A percentile compares a stretch with the other conserved stretches of the same genome.
Evolutionary conservation across 2,888 invertebrate species (phyloP).

Genomic region (Hirtodrosophila confusa): DNA sequence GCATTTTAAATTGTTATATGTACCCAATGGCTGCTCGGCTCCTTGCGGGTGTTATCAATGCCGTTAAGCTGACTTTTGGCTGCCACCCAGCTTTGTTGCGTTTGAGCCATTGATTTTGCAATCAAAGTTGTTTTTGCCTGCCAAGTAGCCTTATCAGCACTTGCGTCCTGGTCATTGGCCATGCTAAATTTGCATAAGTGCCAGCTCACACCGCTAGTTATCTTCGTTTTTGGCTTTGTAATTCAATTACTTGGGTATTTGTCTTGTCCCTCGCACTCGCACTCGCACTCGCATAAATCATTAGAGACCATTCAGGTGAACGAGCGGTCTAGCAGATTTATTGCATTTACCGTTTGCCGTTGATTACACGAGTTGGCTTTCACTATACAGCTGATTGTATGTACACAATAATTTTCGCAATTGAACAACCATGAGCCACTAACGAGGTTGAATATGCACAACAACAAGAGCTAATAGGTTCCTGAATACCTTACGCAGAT

Average conservation of each 20-base stretch:
- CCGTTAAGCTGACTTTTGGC: slow-evolving; percentile 11
- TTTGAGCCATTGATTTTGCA: slow-evolving; percentile 71
- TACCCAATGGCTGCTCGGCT: slow-evolving; percentile 12
- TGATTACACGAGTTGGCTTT: slow-evolving; percentile 56
- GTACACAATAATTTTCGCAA: slow-evolving; percentile 68
- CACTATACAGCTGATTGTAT: slow-evolving; percentile 70
- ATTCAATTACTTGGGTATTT: slow-evolving; percentile 77
- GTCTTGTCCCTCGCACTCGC: slow-evolving; percentile 59
- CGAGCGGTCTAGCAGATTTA: slow-evolving; percentile 56
- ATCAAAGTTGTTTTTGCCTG: slow-evolving; percentile 53
- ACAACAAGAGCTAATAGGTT: neutral
- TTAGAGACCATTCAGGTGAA: slow-evolving; percentile 47
- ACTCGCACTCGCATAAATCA: slow-evolving; percentile 67
- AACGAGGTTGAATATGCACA: slow-evolving; percentile 26
- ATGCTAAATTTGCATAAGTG: slow-evolving; percentile 74
- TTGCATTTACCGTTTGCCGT: slow-evolving; percentile 49
- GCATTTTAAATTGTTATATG: slow-evolving; percentile 48
- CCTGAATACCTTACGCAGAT: no score
- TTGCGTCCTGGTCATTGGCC: slow-evolving; percentile 37
- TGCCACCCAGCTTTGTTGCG: slow-evolving; percentile 43
- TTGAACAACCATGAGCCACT: slow-evolving; percentile 51
- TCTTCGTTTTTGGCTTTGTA: slow-evolving; percentile 60
- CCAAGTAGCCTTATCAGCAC: slow-evolving; percentile 42
- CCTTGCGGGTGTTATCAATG: slow-evolving; percentile 13
- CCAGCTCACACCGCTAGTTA: slow-evolving; percentile 66